Evolutionary conservation across 2,888 invertebrate genomes (phyloP), one percentile per base, ranked within the genome.

Genomic region (Pandemis corylana): DNA sequence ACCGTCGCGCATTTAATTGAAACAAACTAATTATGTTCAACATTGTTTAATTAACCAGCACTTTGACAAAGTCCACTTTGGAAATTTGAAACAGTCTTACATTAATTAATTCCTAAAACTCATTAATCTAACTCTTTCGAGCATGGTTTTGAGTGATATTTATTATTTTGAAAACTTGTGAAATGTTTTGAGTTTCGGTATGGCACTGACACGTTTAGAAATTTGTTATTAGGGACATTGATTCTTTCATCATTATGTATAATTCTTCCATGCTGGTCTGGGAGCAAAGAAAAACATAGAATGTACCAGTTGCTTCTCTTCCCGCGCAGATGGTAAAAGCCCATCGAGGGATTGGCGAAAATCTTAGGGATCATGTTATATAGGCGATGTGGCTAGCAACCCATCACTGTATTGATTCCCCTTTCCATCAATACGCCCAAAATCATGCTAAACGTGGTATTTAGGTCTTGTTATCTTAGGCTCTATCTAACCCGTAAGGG

Each of bases 11-110:
- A 80, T 80, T 80, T 76, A 78, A 81, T 80, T 76, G 80, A 80
- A 83, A 83, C 81, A 83, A 83, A 80, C 81, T 81, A 83, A 85
- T 85, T 86, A 80, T 81, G 81, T 84, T 84, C 79, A 83, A 84
- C 85, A 84, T 81, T 82, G 81, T 86, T 85, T 85, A 87, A 87
- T 86, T 85, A 87, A 84, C 82, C 80, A 76, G 79, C 82, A 83
- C 85, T 86, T 87, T 85, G 84, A 84, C 80, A 82, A 84, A 85
- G 84, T 85, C 83, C 80, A 84, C 82, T 85, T 83, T 76, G 79
- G 75, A 83, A 85, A 84, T 84, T 83, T 83, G 80, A 83, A 83
- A 82, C 81, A 81, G 77, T 79, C 77, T 81, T 77, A 78, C 84
- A 81, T 84, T 82, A 87, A 86, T 87, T 85, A 85, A 86, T 84